Conservation (phyloP, 2,888 invertebrate species). For the Liopterus haemorrhoidalis region DNA sequence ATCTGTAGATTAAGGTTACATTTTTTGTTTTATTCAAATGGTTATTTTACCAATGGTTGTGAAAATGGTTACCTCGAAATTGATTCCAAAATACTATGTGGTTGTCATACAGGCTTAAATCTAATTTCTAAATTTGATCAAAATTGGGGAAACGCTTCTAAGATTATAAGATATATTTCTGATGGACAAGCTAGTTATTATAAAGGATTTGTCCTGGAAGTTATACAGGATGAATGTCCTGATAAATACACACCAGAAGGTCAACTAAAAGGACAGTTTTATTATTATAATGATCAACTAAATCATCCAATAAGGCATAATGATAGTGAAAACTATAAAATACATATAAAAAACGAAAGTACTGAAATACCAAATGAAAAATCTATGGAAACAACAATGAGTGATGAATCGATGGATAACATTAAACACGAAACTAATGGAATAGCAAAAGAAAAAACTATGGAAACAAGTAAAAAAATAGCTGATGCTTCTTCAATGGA, state of each 20-base stretch:
- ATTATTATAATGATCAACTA: conserved; percentile 33
- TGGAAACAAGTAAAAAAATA: too few relatives aligned
- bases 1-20: conserved; percentile 51
- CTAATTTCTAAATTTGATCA: conserved; percentile 40
- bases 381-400: too few relatives aligned
- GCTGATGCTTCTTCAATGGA: too few relatives aligned
- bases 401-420: too few relatives aligned
- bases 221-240: conserved; percentile 52
- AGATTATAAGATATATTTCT: conserved; percentile 46
- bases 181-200: conserved; percentile 42
- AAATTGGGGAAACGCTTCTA: conserved; percentile 43
- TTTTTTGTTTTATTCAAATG: conserved; percentile 53
- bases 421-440: too few relatives aligned
- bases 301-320: too few relatives aligned
- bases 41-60: conserved; percentile 43
- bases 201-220: conserved; percentile 52
- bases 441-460: too few relatives aligned
- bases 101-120: conserved; percentile 49
- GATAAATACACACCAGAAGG: conserved; percentile 36
- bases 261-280: conserved; percentile 15
- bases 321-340: too few relatives aligned
- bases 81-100: conserved; percentile 53
- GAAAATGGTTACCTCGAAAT: conserved; percentile 51
- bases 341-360: conserved; percentile 34
- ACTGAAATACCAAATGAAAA: conserved; percentile 27